phyloP scores from a whole-genome alignment of 2,113 vertebrate genomes.

The Ctenomys sociabilis region DNA sequence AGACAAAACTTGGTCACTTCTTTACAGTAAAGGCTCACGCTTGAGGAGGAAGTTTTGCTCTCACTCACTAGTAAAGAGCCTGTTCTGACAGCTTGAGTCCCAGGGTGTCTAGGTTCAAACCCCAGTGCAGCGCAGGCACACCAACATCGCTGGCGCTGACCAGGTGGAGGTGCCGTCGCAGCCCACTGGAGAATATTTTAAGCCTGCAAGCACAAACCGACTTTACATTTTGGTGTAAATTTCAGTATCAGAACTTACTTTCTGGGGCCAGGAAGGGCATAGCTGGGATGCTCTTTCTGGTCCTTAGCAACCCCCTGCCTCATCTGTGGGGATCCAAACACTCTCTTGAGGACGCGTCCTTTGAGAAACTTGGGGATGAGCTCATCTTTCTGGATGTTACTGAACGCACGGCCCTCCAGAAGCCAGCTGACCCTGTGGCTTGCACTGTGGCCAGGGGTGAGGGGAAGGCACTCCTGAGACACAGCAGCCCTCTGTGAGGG shows the following conservation, averaged over 20 bases:
- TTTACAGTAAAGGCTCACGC: not conserved
- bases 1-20: not conserved
- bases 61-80: not conserved
- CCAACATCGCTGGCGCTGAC: not conserved
- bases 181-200: not conserved
- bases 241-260: slow-evolving; percentile 62
- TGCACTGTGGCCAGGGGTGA: not conserved
- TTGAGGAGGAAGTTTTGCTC: not conserved
- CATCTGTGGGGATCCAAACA: slow-evolving; percentile 46
- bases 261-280: not conserved
- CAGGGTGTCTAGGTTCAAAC: not conserved
- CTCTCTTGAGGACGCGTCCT: slow-evolving; percentile 50
- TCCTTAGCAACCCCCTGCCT: not conserved
- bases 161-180: not conserved
- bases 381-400: slow-evolving; percentile 58
- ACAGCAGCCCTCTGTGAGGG: slow-evolving; percentile 55
- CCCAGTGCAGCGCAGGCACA: not conserved
- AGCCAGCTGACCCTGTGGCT: slow-evolving; percentile 48
- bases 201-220: not conserved
- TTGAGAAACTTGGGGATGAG: slow-evolving; percentile 59
- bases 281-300: not conserved
- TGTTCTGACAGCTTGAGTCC: not conserved
- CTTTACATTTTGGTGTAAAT: not conserved
- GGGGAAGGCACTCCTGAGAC: not conserved
- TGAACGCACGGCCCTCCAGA: slow-evolving; percentile 59